Evolutionary conservation across 2,113 vertebrate species (phyloP).

Genomic region (Trochalopteron elliotii): DNA sequence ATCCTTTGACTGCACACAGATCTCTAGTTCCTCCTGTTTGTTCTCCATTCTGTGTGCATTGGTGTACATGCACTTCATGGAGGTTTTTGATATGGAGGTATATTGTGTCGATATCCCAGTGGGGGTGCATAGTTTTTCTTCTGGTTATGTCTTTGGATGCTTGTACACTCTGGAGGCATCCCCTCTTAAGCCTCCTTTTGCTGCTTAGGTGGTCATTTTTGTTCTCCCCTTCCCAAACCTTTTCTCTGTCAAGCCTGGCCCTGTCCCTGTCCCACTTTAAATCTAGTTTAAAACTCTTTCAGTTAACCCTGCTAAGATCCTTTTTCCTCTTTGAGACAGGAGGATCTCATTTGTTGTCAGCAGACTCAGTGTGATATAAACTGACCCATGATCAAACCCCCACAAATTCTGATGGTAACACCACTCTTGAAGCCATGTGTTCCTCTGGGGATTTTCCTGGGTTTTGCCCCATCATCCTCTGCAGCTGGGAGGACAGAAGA

Average conservation of each 20-base stretch:
- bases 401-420: neutral
- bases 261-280: neutral
- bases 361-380: neutral
- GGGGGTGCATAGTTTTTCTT: neutral
- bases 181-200: neutral
- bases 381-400: neutral
- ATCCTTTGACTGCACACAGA: neutral
- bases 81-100: neutral
- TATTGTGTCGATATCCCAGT: rapidly evolving
- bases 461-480: neutral
- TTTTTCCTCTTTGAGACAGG: neutral
- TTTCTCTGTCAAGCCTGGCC: neutral
- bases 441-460: neutral
- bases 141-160: neutral
- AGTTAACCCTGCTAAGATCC: neutral
- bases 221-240: neutral
- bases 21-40: neutral
- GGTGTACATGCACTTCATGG: neutral
- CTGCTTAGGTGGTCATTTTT: neutral
- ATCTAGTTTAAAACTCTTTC: neutral
- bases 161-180: neutral
- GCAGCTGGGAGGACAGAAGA: neutral
- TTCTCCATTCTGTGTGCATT: neutral
- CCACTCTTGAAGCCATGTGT: neutral
- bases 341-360: neutral